Conservation (phyloP, 2,797 vertebrate species). For the Enteromius fasciolatus region DNA sequence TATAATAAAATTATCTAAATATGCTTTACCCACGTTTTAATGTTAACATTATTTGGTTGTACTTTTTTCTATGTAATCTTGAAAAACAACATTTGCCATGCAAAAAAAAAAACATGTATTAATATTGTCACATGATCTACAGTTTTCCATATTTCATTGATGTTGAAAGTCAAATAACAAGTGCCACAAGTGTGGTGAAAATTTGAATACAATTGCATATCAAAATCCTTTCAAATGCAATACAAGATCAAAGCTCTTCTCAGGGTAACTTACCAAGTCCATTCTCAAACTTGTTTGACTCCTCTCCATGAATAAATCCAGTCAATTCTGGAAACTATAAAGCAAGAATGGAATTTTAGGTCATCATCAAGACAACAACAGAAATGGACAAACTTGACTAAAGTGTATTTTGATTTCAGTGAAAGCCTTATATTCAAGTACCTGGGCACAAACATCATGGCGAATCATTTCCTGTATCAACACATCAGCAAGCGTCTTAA, state of each 20-base stretch:
- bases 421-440: slow-evolving; percentile 41
- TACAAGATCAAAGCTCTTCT: background rate
- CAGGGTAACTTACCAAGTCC: slow-evolving; percentile 74
- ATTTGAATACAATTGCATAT: background rate
- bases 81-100: background rate
- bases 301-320: slow-evolving; percentile 80
- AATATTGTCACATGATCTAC: background rate
- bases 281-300: slow-evolving; percentile 86
- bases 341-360: slow-evolving; percentile 27
- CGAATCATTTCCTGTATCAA: slow-evolving; percentile 85
- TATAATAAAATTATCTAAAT: background rate
- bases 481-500: slow-evolving; percentile 84
- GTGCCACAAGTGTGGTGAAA: background rate
- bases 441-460: slow-evolving; percentile 79
- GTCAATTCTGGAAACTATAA: slow-evolving; percentile 80
- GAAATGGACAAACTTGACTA: background rate
- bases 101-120: background rate
- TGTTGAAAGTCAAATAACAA: background rate
- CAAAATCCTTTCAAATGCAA: background rate
- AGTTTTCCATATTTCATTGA: background rate
- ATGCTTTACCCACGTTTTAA: background rate
- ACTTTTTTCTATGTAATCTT: background rate
- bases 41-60: background rate
- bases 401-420: background rate
- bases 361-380: slow-evolving; percentile 33